Evolutionary conservation across 2,888 invertebrate species (phyloP).

Genomic region (Callyntrura sp.): DNA sequence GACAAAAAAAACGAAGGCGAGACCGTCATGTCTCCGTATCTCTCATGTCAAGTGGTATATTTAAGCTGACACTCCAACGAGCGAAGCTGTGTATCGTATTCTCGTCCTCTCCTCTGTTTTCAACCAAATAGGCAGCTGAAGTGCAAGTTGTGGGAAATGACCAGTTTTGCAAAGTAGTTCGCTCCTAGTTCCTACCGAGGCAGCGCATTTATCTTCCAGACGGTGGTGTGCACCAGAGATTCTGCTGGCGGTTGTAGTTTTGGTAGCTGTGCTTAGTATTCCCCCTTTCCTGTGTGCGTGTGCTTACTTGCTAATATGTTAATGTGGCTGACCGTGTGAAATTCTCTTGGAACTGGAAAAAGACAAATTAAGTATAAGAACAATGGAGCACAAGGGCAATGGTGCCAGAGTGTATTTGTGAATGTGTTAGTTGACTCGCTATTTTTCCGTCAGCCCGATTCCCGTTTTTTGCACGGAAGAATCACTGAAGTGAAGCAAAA

Average conservation of each 20-base stretch:
- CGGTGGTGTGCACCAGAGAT: not conserved
- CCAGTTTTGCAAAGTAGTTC: conserved; percentile 9
- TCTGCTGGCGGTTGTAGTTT: not conserved
- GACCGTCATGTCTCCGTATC: not conserved
- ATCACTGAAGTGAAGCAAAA: conserved; percentile 39
- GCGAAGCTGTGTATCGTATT: not conserved
- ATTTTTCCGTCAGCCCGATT: not conserved
- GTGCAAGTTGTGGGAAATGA: conserved; percentile 31
- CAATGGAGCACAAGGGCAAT: not conserved
- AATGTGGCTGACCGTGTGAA: conserved; percentile 34
- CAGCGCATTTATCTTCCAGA: conserved; percentile 25
- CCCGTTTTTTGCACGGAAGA: not conserved
- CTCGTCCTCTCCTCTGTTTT: not conserved
- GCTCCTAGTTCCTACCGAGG: not conserved
- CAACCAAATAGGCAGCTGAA: conserved; percentile 1
- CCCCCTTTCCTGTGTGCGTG: not conserved
- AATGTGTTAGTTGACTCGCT: not conserved
- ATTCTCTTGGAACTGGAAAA: conserved; percentile 2
- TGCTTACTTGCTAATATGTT: not conserved
- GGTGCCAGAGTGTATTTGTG: not conserved
- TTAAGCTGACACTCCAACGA: conserved; percentile 28
- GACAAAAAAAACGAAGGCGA: conserved; percentile 7
- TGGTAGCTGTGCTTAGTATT: not conserved
- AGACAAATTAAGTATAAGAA: conserved; percentile 18
- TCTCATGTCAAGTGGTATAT: conserved; percentile 16